Evolutionary conservation across 2,888 invertebrate species (phyloP), one percentile per base, ranked within the genome.

Genomic region (Argynnis bischoffii): DNA sequence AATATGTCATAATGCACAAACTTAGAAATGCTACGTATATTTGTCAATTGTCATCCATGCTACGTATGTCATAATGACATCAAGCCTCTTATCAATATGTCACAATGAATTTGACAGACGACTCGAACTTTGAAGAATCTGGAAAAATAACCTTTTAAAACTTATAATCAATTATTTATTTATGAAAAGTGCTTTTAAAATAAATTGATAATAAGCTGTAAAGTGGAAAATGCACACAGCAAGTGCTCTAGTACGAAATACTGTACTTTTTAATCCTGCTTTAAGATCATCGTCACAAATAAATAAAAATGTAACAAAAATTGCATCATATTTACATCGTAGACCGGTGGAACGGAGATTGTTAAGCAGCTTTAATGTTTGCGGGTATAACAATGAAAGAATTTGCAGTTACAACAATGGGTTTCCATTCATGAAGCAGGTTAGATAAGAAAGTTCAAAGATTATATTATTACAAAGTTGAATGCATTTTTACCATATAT

Each of bases 111-210:
- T 15, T 65, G 63, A 69, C 63, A 18, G 35, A 15, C 41, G 31
- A 55, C 48, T 61, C 63, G 51, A 65, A 64, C 55, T 63, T 79
- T 88, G 86, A 89, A 86, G 77, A 81, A 83, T 89, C 89, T 89
- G 85, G 87, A 90, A 89, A 84, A 80, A 83, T 90, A 90, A 91
- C 89, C 89, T 87, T 72, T 74, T 73, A 72, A 75, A 64, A 56
- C 54, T 18, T 15, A 66, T 69, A 69, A 63, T 70, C 73, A 56
- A 55, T 66, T 53, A 68, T 72, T 79, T 77, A 76, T 85, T 79
- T 83, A 87, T 86, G 84, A 83, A 81, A 77, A 74, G 67, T 59
- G 47, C 51, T 64, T 18, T 47, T 47, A 67, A 69, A 63, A 76
- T 73, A 75, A 71, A 71, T 73, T 59, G 57, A 50, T 64, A 54